Conservation (phyloP, 2,888 invertebrate species). For the Synanthedon myopaeformis region DNA sequence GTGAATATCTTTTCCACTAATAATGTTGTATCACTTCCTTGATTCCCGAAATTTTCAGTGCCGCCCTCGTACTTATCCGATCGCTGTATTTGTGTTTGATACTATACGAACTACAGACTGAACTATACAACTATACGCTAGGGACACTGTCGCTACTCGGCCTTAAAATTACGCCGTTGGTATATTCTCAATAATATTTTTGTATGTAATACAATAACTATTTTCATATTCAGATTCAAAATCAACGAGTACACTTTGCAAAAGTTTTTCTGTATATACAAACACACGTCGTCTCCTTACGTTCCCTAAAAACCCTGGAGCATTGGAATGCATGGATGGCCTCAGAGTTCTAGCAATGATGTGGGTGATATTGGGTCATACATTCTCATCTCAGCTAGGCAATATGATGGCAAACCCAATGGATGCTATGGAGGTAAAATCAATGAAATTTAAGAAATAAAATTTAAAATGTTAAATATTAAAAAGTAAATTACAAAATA, state of each 20-base stretch:
- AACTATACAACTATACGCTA: no score
- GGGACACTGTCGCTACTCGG: no score
- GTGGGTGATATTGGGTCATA: conserved; percentile 50
- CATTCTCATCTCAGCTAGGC: conserved; percentile 11
- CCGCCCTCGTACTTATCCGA: no score
- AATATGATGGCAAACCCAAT: conserved; percentile 10
- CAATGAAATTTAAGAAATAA: no score
- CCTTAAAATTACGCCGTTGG: no score
- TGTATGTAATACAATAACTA: background rate
- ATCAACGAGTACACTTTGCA: conserved; percentile 9
- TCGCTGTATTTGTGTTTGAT: no score
- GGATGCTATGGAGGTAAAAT: conserved; percentile 9
- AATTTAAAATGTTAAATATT: no score
- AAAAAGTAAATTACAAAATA: no score
- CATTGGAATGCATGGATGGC: conserved; percentile 46
- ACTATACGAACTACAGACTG: no score
- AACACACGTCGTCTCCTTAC: conserved; percentile 37
- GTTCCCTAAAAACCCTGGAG: conserved; percentile 18
- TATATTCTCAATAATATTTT: background rate
- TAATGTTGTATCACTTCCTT: no score
- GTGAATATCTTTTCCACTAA: no score
- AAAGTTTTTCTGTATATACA: conserved; percentile 37
- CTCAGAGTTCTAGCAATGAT: conserved; percentile 43
- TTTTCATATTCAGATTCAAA: conserved; percentile 18
- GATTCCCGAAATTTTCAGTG: no score